Evolutionary conservation across 2,113 vertebrate genomes (phyloP).

Genomic region (Peromyscus maniculatus): DNA sequence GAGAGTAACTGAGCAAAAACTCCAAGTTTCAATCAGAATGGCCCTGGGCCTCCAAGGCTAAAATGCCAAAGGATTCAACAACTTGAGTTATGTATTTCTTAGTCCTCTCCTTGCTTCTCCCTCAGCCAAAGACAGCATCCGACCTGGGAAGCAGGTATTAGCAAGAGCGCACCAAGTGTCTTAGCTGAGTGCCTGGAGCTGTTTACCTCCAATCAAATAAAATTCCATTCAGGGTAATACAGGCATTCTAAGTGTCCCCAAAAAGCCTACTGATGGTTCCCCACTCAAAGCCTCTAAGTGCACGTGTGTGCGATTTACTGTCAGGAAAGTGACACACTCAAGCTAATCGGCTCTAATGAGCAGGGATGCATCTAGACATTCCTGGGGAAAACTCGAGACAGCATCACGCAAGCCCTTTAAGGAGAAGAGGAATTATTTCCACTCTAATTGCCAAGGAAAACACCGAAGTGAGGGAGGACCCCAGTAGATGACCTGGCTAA

Average conservation of each 20-base stretch:
- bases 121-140: neutral
- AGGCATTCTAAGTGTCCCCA: neutral
- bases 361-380: constrained; percentile 61
- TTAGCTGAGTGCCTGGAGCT: constrained; percentile 5
- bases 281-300: constrained; percentile 23
- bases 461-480: neutral
- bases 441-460: constrained; percentile 63
- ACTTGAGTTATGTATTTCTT: neutral
- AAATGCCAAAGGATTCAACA: constrained; percentile 18
- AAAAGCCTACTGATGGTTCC: neutral
- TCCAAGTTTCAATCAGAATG: neutral
- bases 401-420: neutral
- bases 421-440: constrained; percentile 65
- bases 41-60: neutral
- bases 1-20: neutral
- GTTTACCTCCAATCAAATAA: constrained; percentile 33
- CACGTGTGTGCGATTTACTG: constrained; percentile 37
- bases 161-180: neutral
- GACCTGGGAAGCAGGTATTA: constrained; percentile 11
- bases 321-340: constrained; percentile 56
- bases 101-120: neutral
- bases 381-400: neutral
- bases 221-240: constrained; percentile 20
- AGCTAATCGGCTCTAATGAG: constrained; percentile 53
- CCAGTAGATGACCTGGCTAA: neutral